Evolutionary conservation across 2,113 vertebrate species (phyloP).

Genomic region (Columba livia): DNA sequence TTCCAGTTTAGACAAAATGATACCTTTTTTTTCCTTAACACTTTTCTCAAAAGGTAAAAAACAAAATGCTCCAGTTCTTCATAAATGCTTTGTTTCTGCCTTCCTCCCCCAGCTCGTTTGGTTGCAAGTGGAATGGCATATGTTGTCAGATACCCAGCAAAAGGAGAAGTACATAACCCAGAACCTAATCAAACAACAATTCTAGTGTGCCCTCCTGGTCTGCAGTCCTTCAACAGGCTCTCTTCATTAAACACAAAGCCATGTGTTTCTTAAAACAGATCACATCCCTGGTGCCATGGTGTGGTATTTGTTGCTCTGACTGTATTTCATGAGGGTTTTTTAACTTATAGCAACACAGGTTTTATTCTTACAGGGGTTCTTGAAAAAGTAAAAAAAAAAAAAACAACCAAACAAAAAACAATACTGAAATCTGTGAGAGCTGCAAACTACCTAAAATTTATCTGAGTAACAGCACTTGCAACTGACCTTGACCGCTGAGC

Average conservation of each 20-base stretch:
- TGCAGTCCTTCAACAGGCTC: conserved; percentile 43
- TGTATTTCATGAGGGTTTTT: not conserved
- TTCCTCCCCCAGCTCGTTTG: not conserved
- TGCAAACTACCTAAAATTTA: not conserved
- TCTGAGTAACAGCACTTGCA: not conserved
- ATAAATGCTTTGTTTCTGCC: not conserved
- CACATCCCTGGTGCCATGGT: not conserved
- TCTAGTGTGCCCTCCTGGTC: conserved; percentile 30
- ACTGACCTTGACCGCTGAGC: not conserved
- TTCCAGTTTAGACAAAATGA: not conserved
- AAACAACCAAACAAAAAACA: not conserved
- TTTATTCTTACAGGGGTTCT: not conserved
- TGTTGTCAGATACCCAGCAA: conserved; percentile 12
- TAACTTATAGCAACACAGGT: not conserved
- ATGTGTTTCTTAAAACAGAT: conserved; percentile 52
- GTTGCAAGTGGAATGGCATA: not conserved
- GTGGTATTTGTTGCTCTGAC: not conserved
- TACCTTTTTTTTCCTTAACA: not conserved
- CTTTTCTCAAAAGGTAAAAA: conserved; percentile 16
- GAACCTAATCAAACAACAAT: conserved; percentile 59
- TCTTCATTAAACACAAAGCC: conserved; percentile 50
- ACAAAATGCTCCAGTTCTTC: not conserved
- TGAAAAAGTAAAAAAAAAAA: not conserved
- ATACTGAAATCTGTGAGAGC: not conserved
- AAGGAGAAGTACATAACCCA: conserved; percentile 26